These are phyloP conservation scores for Morone chrysops DNA, from an alignment of 2,113 vertebrate species.

Conservation along the genomic window DNA sequence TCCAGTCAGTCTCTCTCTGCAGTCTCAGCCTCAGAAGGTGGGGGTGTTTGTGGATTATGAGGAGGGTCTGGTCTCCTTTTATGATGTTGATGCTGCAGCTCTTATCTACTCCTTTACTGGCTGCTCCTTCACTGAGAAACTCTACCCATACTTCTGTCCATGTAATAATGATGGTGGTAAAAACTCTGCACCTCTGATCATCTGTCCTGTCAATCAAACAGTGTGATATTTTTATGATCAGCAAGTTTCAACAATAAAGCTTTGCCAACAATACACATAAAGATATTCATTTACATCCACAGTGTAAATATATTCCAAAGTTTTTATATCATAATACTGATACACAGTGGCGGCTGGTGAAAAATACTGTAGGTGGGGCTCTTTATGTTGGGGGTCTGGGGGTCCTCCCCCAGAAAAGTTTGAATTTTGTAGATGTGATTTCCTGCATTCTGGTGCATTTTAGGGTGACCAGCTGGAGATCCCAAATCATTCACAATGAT, in stretches of 20 bases:
- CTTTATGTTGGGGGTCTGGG: too few species aligned
- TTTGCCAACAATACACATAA: background rate
- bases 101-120: conserved; percentile 28
- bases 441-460: too few species aligned
- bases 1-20: background rate
- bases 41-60: conserved; percentile 49
- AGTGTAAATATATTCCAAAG: background rate
- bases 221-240: too few species aligned
- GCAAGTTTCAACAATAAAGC: background rate
- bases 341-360: too few species aligned
- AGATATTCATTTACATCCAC: background rate
- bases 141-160: background rate
- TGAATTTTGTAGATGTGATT: too few species aligned
- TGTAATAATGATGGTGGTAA: too few species aligned
- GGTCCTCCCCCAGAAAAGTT: too few species aligned
- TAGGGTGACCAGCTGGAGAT: too few species aligned
- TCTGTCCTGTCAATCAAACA: conserved; percentile 10
- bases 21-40: conserved; percentile 13
- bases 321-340: background rate
- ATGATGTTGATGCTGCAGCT: conserved; percentile 22
- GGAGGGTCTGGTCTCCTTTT: conserved; percentile 50
- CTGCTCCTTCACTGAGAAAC: conserved; percentile 28
- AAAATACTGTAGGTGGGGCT: too few species aligned
- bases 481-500: too few species aligned
- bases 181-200: conserved; percentile 27